Conservation (phyloP, 2,888 invertebrate species). For the Andricus curvator region DNA sequence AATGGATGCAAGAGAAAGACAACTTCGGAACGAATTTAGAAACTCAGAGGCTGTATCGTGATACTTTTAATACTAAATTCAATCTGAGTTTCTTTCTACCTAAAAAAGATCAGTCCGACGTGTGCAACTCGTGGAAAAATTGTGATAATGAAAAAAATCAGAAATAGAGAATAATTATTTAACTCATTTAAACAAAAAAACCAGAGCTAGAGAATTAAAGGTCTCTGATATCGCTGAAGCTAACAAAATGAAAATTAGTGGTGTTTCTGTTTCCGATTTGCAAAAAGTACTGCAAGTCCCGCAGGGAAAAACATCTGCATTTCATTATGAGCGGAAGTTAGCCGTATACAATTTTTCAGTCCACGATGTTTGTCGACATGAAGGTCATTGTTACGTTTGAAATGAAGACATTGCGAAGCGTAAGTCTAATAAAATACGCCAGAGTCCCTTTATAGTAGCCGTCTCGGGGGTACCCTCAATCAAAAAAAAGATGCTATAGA, state of each 20-base stretch:
- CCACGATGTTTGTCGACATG: conserved; percentile 48
- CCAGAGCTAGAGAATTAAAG: conserved; percentile 35
- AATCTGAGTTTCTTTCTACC: conserved; percentile 44
- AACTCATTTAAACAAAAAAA: conserved; percentile 27
- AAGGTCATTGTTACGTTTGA: conserved; percentile 62
- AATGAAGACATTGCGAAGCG: conserved; percentile 58
- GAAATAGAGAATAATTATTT: conserved; percentile 25
- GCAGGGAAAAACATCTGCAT: conserved; percentile 25
- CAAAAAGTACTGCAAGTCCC: conserved; percentile 39
- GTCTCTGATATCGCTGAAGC: conserved; percentile 22
- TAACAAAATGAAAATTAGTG: not conserved
- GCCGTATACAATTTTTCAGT: conserved; percentile 58
- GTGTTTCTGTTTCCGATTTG: conserved; percentile 36
- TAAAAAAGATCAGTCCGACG: conserved; percentile 45
- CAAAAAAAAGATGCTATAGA: too few species aligned
- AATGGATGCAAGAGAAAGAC: conserved; percentile 44
- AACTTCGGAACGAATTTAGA: conserved; percentile 10
- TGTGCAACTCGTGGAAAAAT: conserved; percentile 10
- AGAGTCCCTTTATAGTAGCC: too few species aligned
- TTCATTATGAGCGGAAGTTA: conserved; percentile 51
- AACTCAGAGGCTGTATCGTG: conserved; percentile 42
- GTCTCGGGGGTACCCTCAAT: too few species aligned
- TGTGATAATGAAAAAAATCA: conserved; percentile 4
- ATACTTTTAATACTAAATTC: conserved; percentile 40
- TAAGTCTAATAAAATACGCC: conserved; percentile 61